Conservation (phyloP, 2,888 invertebrate genomes). For the Hymenopus coronatus region DNA sequence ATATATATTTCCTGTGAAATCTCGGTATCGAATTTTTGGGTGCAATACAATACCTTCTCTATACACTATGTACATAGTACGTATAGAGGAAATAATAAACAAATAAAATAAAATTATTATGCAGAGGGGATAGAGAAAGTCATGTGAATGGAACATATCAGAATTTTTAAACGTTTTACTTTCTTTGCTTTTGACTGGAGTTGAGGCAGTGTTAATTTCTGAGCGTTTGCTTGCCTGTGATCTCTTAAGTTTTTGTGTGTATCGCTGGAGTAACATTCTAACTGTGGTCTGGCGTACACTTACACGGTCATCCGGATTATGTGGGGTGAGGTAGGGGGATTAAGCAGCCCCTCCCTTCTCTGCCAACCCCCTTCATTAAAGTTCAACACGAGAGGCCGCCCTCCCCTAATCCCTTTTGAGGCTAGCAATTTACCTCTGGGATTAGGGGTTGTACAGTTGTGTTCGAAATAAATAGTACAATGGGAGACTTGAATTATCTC, state of each 20-base stretch:
- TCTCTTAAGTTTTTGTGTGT: background rate
- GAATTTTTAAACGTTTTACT: too few species aligned
- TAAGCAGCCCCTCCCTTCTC: background rate
- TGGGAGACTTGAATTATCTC: background rate
- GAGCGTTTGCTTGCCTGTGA: background rate
- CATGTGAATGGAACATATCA: too few species aligned
- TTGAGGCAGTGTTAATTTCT: too few species aligned
- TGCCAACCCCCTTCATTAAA: conserved; percentile 22
- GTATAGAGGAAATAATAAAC: too few species aligned
- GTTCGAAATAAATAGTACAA: conserved; percentile 12
- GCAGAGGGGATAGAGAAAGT: too few species aligned
- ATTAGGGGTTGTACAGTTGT: conserved; percentile 19
- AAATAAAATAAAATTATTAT: too few species aligned
- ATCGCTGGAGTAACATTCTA: background rate
- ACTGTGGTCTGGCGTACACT: background rate
- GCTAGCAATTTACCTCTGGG: conserved; percentile 24
- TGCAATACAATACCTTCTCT: too few species aligned
- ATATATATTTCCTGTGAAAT: too few species aligned
- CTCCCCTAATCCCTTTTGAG: conserved; percentile 23
- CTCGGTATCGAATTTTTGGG: too few species aligned
- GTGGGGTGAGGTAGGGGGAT: background rate
- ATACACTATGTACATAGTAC: too few species aligned
- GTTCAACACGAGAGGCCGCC: conserved; percentile 23
- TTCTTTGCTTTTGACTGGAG: too few species aligned
- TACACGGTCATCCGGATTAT: background rate